Percentiles rank a stretch among this genome's conserved stretches.
phyloP scores from a whole-genome alignment of 2,113 vertebrate species.

The Prunella himalayana region DNA sequence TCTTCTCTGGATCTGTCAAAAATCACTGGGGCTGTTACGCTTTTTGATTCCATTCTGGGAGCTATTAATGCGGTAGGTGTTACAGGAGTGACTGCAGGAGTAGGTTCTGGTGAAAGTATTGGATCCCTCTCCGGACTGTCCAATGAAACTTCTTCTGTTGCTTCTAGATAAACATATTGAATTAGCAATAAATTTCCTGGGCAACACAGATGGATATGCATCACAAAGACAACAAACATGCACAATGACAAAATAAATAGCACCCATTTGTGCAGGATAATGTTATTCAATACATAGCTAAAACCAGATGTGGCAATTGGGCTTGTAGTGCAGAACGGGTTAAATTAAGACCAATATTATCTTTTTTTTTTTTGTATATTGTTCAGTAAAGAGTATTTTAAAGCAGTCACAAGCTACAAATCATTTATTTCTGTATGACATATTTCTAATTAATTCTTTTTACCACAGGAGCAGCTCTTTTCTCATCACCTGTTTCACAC shows the following conservation, averaged over 20 bases:
- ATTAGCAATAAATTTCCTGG: background rate
- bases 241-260: rapidly evolving
- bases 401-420: background rate
- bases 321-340: background rate
- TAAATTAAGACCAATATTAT: background rate
- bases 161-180: constrained; percentile 76
- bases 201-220: background rate
- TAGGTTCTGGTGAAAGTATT: constrained; percentile 88
- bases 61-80: constrained; percentile 85
- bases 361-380: background rate
- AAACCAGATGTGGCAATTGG: background rate
- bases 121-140: constrained; percentile 93
- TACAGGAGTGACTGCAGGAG: constrained; percentile 90
- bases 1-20: constrained; percentile 90
- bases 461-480: background rate
- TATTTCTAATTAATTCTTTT: background rate
- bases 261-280: background rate
- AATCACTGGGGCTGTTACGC: constrained; percentile 76
- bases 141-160: constrained; percentile 94
- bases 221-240: background rate
- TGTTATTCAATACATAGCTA: background rate
- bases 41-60: constrained; percentile 80
- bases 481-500: background rate
- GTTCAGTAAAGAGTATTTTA: background rate
- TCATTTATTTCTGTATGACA: background rate